Evolutionary conservation across 2,113 vertebrate genomes (phyloP).

Genomic region (Telmatochromis sp.): DNA sequence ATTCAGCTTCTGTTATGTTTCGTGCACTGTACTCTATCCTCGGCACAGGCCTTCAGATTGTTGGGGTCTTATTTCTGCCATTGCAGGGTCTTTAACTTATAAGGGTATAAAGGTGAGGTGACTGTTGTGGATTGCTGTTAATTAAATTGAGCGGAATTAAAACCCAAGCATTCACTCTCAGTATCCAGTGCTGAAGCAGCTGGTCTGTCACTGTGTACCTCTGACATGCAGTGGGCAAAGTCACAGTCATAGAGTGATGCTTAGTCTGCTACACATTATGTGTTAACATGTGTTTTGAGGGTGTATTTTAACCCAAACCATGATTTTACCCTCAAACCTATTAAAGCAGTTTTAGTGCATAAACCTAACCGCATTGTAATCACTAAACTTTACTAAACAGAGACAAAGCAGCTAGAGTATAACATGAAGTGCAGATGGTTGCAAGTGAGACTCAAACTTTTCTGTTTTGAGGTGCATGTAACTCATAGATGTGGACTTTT

Average conservation of each 20-base stretch:
- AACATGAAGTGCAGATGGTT: not conserved
- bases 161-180: not conserved
- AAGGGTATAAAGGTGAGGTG: not conserved
- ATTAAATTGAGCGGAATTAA: not conserved
- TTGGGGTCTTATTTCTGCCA: not conserved
- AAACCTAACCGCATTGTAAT: not conserved
- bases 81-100: not conserved
- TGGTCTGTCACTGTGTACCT: not conserved
- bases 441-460: not conserved
- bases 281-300: not conserved
- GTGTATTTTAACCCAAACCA: not conserved
- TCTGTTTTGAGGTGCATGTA: not conserved
- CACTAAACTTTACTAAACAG: not conserved
- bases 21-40: not conserved
- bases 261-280: not conserved
- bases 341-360: not conserved
- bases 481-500: not conserved
- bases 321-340: not conserved
- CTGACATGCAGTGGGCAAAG: not conserved
- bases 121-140: not conserved
- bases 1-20: not conserved
- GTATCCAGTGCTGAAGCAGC: not conserved
- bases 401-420: not conserved
- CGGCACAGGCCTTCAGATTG: not conserved
- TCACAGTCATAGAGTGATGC: not conserved